Base-by-base conservation (phyloP, 2,113 vertebrate genomes). In the Theristicus caerulescens region DNA sequence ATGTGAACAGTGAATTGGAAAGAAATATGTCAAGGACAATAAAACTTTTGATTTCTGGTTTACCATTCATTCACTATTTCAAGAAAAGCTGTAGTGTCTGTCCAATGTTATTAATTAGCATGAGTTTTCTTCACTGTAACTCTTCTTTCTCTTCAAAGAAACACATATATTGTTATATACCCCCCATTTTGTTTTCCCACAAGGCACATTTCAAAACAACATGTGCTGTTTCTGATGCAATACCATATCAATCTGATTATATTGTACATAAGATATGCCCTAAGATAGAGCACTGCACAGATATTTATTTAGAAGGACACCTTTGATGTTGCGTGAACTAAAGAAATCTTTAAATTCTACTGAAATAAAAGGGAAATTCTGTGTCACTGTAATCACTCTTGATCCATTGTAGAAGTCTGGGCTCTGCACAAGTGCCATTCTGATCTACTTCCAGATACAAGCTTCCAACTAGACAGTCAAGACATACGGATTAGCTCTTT, bases 201-300 rank as follows among this genome's bases (percentile, higher is more conserved):
- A 95, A 97, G 95, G 84, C 94, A 86, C 73, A 79, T 97, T 97
- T 96, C 79, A 94, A 97, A 98, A 96, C 73, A 97, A 84, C 84
- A 67, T 71, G 72, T 94, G 82, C 61, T 91, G 36, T 95, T 96
- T 85, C 65, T 80, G 74, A 96, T 92, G 87, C 89, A 93, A 65
- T 87, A 93, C 36, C 47, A 9, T 85, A 97, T 91, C 90, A 97
- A 13, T 94, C 81, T 97, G 95, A 96, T 97, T 97, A 94, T 76
- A 90, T 90, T 70, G 19, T 87, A 97, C 81, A 73, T 97, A 96
- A 96, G 86, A 91, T 77, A 93, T 77, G 87, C 55, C 88, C n/a
- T 84, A 36, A 27, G 31, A 96, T 66, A 96, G 85, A 97, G 76
- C 67, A 86, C 69, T 82, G 44, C 91, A 88, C 46, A 71, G 92